phyloP scores from a whole-genome alignment of 2,113 vertebrate genomes.

The Boulengeromyrus knoepffleri region DNA sequence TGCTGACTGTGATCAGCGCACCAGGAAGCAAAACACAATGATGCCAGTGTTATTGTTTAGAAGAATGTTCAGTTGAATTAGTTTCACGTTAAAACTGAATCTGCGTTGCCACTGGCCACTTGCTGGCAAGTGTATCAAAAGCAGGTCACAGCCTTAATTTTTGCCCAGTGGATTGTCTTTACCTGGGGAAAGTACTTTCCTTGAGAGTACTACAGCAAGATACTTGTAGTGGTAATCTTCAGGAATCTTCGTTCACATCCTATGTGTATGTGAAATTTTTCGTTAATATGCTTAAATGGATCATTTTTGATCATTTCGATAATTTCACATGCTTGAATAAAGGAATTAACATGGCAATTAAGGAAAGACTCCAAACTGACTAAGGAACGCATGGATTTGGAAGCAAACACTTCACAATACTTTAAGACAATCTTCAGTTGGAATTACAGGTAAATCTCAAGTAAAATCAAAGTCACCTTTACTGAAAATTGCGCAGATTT shows the following conservation, averaged over 20 bases:
- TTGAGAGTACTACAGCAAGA: background rate
- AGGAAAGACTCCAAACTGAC: background rate
- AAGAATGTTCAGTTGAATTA: background rate
- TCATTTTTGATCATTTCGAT: background rate
- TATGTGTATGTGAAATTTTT: background rate
- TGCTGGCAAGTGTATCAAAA: background rate
- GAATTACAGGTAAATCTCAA: background rate
- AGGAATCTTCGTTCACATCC: background rate
- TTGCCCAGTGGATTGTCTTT: background rate
- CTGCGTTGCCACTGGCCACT: background rate
- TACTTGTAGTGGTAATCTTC: background rate
- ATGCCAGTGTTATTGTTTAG: background rate
- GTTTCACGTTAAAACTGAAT: background rate
- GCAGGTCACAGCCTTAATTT: background rate
- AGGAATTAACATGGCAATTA: background rate
- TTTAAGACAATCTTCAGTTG: background rate
- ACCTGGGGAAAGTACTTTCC: background rate
- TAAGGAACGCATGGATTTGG: background rate
- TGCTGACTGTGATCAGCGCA: background rate
- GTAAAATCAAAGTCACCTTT: background rate
- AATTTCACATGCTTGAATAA: background rate
- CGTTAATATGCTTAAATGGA: background rate
- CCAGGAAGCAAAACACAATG: background rate
- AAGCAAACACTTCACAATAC: background rate
- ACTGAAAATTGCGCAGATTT: background rate